These are phyloP conservation scores for Meteorus colon DNA, from an alignment of 2,888 invertebrate species.

Conservation along the genomic window DNA sequence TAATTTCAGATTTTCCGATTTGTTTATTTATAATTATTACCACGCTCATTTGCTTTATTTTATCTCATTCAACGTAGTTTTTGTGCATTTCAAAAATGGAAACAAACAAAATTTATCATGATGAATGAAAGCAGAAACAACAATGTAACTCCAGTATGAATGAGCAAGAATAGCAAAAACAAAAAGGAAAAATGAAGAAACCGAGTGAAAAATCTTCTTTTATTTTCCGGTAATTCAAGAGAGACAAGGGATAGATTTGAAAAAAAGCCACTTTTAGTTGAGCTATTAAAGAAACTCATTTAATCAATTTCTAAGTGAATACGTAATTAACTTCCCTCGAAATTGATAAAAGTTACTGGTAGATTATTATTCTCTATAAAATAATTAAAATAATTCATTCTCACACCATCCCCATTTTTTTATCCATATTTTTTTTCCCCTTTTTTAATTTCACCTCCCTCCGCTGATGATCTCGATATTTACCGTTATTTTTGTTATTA, in stretches of 20 bases:
- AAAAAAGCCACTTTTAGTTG: slow-evolving; percentile 3
- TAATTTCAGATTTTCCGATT: not conserved
- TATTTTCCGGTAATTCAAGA: not conserved
- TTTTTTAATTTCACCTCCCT: not conserved
- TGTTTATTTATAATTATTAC: not conserved
- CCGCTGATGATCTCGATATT: not conserved
- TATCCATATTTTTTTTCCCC: not conserved
- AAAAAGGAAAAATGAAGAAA: not conserved
- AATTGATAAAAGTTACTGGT: slow-evolving; percentile 35
- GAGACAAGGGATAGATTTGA: not conserved
- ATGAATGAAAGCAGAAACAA: not conserved
- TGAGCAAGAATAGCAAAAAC: not conserved
- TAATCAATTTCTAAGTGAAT: slow-evolving; percentile 31
- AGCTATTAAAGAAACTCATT: slow-evolving; percentile 40
- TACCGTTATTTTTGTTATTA: slow-evolving; percentile 4
- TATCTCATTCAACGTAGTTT: not conserved
- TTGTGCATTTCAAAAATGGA: not conserved
- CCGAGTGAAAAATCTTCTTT: not conserved
- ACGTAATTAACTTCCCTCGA: slow-evolving; percentile 33
- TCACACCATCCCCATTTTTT: not conserved
- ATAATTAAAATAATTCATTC: slow-evolving; percentile 30
- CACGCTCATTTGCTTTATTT: not conserved
- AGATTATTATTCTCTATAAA: slow-evolving; percentile 19
- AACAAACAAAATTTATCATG: not conserved
- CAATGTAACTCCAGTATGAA: not conserved